Conservation (phyloP, 1,140 invertebrate genomes). For the Drosophila obscura region DNA sequence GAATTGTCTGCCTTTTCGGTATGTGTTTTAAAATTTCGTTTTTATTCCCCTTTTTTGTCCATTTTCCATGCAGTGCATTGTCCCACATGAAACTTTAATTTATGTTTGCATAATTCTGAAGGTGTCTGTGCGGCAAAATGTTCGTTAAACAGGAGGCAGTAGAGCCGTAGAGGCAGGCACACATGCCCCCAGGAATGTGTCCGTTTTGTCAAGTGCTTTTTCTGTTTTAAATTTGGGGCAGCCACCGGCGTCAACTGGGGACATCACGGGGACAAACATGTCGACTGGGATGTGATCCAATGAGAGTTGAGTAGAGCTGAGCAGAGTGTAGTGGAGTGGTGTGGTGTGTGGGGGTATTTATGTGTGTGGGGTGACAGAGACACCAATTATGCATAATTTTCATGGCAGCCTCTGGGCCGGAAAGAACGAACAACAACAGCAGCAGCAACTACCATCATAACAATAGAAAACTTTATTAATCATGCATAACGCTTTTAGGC, state of each 20-base stretch:
- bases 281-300: constrained; percentile 10
- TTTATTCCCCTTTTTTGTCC: constrained; percentile 16
- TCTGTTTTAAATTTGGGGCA: constrained; percentile 35
- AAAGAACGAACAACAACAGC: constrained; percentile 7
- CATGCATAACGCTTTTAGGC: constrained; percentile 52
- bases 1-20: constrained; percentile 42
- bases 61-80: constrained; percentile 5
- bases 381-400: constrained; percentile 78
- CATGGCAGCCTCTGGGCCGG: constrained; percentile 36
- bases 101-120: constrained; percentile 42
- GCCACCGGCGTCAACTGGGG: neutral
- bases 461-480: constrained; percentile 54
- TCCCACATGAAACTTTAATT: constrained; percentile 48
- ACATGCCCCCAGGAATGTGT: constrained; percentile 34
- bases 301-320: neutral
- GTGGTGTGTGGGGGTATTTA: neutral
- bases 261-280: neutral
- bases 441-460: constrained; percentile 10
- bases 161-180: too few relatives aligned
- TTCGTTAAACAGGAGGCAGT: constrained; percentile 37
- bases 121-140: constrained; percentile 25
- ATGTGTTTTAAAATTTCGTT: constrained; percentile 53
- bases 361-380: constrained; percentile 40
- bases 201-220: constrained; percentile 9
- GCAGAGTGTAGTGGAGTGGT: neutral